Evolutionary conservation across 2,888 invertebrate species (phyloP).

Genomic region (Erebia ligea): DNA sequence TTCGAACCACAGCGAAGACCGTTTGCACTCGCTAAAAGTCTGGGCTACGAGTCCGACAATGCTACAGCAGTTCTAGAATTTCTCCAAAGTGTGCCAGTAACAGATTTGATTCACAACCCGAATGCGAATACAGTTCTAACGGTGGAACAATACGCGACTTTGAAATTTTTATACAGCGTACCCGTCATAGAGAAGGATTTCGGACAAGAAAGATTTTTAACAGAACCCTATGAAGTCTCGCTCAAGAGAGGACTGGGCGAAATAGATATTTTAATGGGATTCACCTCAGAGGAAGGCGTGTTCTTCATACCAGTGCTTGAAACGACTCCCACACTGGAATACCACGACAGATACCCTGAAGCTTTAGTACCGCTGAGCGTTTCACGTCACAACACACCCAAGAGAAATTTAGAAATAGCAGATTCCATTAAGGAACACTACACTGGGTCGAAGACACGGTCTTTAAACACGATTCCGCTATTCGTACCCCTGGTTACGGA

Average conservation of each 20-base stretch:
- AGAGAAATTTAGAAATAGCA: constrained; percentile 48
- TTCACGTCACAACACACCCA: constrained; percentile 44
- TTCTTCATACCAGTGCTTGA: constrained; percentile 38
- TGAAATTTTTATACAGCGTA: constrained; percentile 54
- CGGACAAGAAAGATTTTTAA: constrained; percentile 54
- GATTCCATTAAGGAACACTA: constrained; percentile 54
- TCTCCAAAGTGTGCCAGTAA: constrained; percentile 52
- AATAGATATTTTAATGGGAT: constrained; percentile 87
- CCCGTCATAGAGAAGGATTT: constrained; percentile 62
- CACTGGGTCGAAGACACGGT: constrained; percentile 49
- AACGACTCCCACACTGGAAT: constrained; percentile 36
- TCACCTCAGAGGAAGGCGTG: constrained; percentile 86
- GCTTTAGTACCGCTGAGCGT: constrained; percentile 54
- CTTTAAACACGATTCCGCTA: constrained; percentile 41
- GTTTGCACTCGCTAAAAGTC: constrained; percentile 53
- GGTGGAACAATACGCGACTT: constrained; percentile 49
- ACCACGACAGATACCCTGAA: constrained; percentile 52
- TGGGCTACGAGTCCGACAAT: constrained; percentile 55
- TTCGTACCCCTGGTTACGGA: constrained; percentile 49
- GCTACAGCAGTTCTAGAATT: constrained; percentile 54
- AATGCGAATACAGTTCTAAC: constrained; percentile 49
- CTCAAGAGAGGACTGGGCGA: constrained; percentile 67
- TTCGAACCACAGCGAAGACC: constrained; percentile 52
- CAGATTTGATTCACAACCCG: constrained; percentile 47
- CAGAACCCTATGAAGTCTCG: constrained; percentile 48